phyloP scores from a whole-genome alignment of 2,113 vertebrate genomes.

The Lathamus discolor region DNA sequence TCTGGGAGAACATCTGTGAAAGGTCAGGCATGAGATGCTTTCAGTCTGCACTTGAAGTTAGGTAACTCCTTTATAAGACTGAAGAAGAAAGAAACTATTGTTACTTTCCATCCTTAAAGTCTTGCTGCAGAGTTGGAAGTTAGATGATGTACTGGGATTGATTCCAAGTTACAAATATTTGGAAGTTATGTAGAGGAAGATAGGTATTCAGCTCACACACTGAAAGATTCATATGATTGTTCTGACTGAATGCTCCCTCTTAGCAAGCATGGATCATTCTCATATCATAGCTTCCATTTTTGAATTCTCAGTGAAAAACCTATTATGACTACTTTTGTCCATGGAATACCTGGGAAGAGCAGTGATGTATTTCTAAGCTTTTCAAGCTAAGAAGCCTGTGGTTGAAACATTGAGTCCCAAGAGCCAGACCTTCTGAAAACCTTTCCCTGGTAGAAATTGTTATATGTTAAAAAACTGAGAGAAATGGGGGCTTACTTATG shows the following conservation, averaged over 20 bases:
- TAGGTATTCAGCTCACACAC: neutral
- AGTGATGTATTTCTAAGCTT: neutral
- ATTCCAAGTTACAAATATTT: neutral
- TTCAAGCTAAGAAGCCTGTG: neutral
- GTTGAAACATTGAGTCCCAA: rapidly evolving
- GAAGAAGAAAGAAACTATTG: neutral
- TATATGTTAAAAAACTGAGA: neutral
- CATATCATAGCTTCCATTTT: neutral
- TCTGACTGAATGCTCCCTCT: neutral
- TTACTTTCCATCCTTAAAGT: neutral
- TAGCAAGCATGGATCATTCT: neutral
- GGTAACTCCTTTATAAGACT: neutral
- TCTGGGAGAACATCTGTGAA: neutral
- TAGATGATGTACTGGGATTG: neutral
- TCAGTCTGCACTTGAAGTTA: neutral
- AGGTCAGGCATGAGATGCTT: neutral
- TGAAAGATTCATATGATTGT: rapidly evolving
- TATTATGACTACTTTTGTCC: neutral
- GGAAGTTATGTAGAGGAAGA: neutral
- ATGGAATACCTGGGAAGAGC: neutral
- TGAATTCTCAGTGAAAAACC: neutral
- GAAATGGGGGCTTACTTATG: neutral
- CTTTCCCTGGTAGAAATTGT: neutral
- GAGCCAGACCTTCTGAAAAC: neutral
- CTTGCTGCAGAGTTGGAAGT: neutral